Base-by-base conservation (phyloP, 2,797 vertebrate species). In the Cheirogaleus major region DNA sequence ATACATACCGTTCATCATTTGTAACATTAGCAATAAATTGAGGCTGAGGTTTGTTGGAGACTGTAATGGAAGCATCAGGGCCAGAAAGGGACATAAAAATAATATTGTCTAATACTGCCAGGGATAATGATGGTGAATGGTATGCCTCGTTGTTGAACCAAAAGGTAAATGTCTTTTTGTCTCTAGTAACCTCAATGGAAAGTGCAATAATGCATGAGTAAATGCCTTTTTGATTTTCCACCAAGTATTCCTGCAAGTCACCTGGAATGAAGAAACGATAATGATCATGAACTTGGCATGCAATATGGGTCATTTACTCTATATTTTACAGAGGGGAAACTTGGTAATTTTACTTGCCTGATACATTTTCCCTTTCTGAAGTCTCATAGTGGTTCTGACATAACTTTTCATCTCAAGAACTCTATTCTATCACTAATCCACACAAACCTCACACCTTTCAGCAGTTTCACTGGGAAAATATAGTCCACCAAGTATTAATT, bases 81-180 rank as follows among this genome's bases (percentile, higher is more conserved):
- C 99, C 99, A 0, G 98, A 99, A 80, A 99, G 88, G 0, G 99
- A 95, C 96, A 98, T 99, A 97, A 99, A 99, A 81, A 99, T 85
- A 30, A 99, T 99, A 0, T 99, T 99, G 98, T 99, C 99, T 0
- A 99, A 98, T 98, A 99, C 98, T 98, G 99, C 98, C 50, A 99
- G 99, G 0, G 99, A 99, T 0, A 99, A 99, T 82, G 99, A 99
- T 0, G 99, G 98, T 0, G 99, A 99, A 84, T 99, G 99, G 89
- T 99, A 99, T 4, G 99, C 99, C 98, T 99, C 99, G 89, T 99
- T 99, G 98, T 99, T 99, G 98, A 99, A 99, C 98, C 99, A 99
- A 0, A 99, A 99, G 0, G 98, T 99, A 35, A 99, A 98, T 45
- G 41, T 72, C 2, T 99, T 99, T 5, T 45, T 97, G 9, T 75